Base-by-base conservation (phyloP, 2,888 invertebrate genomes). In the Ptychoptera contaminata region DNA sequence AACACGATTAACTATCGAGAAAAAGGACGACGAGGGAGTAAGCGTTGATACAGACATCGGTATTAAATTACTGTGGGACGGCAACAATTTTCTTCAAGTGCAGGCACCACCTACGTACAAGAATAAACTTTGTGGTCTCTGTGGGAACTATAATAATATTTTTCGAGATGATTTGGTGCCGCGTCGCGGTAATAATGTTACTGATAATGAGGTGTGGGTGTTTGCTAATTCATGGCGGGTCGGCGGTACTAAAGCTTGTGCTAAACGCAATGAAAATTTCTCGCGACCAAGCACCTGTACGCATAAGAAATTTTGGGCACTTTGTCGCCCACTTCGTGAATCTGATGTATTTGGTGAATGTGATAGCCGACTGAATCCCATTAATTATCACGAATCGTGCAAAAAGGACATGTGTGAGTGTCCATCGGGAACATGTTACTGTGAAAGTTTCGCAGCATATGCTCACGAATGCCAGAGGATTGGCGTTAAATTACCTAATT, bases 211-310 rank as follows among this genome's bases (percentile, higher is more conserved):
- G 44, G 59, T 70, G 7, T 70, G 74, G 68, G 74, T 74, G 44
- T 92, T 94, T 56, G 92, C 87, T 3, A 74, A 81, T 41, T 88
- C 92, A 4, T 96, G 94, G 94, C 76, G 86, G 43, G 84, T 90
- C 2, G 92, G 92, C 1, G 82, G 84, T 0, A 77, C 75, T 48
- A 76, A 76, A 45, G 77, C 79, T 4, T 85, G 86, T 58, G 73
- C 76, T 2, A 69, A 76, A 1, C 61, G 62, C 40, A 72, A 69
- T 52, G 68, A 74, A 53, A 67, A 65, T 48, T 55, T 67, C 47
- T 57, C 60, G 47, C 54, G 59, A 52, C 55, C 65, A 51, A 56
- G 66, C 41, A 68, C 70, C 51, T 69, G 74, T 43, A 70, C 71
- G 52, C 70, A 72, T 39, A 62, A 64, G 45, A 68, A 66, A 53